Conservation (phyloP, 30 jellyfish, hydroid and myxozoan species). For the Turritopsis dohrnii region DNA sequence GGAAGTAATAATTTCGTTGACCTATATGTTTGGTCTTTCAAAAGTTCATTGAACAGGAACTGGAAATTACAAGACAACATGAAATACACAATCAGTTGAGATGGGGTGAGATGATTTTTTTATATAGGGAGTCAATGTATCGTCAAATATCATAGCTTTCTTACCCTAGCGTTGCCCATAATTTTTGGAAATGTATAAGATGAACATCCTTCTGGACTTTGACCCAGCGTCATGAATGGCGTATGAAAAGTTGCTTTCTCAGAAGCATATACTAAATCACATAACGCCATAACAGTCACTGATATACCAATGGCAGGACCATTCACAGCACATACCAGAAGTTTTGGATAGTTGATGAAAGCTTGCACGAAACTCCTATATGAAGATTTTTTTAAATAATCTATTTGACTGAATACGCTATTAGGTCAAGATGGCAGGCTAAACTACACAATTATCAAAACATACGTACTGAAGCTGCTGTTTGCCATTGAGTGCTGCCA, state of each 20-base stretch:
- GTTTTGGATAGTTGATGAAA: constrained; percentile 85
- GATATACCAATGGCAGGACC: constrained; percentile 97
- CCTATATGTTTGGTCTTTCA: no score
- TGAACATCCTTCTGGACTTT: constrained; percentile 96
- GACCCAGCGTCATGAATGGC: constrained; percentile 92
- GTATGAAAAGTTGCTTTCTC: constrained; percentile 93
- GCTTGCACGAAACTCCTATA: constrained; percentile 61
- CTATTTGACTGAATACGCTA: no score
- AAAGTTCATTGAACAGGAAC: no score
- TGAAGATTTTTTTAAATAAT: neutral
- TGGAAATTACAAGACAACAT: no score
- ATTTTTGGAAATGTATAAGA: constrained; percentile 82
- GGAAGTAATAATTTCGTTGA: no score
- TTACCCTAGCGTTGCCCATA: constrained; percentile 92
- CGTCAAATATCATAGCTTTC: no score
- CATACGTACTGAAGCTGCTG: constrained; percentile 46
- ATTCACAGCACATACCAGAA: constrained; percentile 74
- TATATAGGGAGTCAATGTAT: no score
- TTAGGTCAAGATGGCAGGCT: neutral
- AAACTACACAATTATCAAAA: no score
- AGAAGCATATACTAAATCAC: constrained; percentile 83
- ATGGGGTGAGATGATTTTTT: no score
- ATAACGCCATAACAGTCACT: constrained; percentile 83
- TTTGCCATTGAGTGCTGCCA: constrained; percentile 68
- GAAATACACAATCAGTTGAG: no score